A percentile compares a stretch with the other conserved stretches of the same genome.
These are phyloP conservation scores for Aurelia sp. DNA, from an alignment of 30 jellyfish, hydroid and myxozoan genomes.

Conservation along the genomic window DNA sequence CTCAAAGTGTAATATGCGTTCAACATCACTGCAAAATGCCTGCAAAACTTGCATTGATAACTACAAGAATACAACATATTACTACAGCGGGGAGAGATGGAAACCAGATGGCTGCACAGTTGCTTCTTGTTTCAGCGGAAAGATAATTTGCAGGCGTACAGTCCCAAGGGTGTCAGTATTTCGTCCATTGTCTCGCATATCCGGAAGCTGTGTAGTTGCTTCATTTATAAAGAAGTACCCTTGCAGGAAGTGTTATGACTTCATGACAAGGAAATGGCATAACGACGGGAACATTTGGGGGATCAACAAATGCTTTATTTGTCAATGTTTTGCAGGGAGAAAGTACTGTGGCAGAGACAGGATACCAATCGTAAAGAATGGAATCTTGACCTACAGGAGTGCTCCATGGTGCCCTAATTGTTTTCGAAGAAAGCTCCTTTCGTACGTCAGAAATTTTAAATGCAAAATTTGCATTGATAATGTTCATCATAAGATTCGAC, in stretches of 20 bases:
- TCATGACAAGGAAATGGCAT: not conserved
- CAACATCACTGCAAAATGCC: not conserved
- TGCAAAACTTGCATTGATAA: conserved; percentile 23
- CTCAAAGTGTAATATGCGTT: conserved; percentile 11
- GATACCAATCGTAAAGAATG: not conserved
- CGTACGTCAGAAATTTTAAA: conserved; percentile 1
- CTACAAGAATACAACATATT: not conserved
- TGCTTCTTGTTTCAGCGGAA: not conserved
- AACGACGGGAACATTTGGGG: conserved; percentile 2
- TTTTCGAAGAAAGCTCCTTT: not conserved
- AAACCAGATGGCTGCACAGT: conserved; percentile 9
- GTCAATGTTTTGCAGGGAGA: conserved; percentile 36
- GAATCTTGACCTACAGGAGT: not conserved
- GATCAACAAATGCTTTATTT: conserved; percentile 21
- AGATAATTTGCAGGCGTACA: not conserved
- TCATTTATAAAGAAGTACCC: not conserved
- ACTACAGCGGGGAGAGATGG: not conserved
- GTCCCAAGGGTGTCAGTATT: not conserved
- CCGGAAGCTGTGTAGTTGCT: not conserved
- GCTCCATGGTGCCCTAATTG: conserved; percentile 19
- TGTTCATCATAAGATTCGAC: not conserved
- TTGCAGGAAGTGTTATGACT: conserved; percentile 1
- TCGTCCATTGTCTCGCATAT: not conserved
- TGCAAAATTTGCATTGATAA: conserved; percentile 29
- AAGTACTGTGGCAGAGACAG: conserved; percentile 15